Evolutionary conservation across 2,797 vertebrate species (phyloP), one percentile per base, ranked within the genome.

Genomic region (Calcarius lapponicus): DNA sequence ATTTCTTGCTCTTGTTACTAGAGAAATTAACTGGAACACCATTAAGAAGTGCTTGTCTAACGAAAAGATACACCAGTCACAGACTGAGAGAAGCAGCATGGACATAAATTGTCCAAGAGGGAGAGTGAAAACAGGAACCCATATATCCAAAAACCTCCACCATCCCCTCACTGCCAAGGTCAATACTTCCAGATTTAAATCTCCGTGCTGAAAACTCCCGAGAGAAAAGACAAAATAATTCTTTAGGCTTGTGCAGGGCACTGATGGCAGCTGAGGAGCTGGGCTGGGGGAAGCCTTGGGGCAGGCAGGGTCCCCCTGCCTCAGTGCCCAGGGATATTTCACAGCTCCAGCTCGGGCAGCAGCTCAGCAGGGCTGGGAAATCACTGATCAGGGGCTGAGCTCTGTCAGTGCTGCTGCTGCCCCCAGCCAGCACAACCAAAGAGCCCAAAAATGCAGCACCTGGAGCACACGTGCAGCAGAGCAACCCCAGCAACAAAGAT

Each of bases 1-100:
- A 86, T 92, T 96, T 93, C 95, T 56, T 96, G 90, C 91, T 91
- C 96, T 91, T 90, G 84, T 96, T 95, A 90, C 91, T 61, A 51
- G 78, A 91, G 92, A 95, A 91, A 96, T 95, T 90, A 96, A 96
- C 84, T 6, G 61, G 78, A 65, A 26, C 38, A 75, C 90, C 92
- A 87, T 95, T 94, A 96, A 93, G 93, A 84, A 73, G 74, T 26
- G 57, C 82, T 86, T 91, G 69, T 81, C 91, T 51, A 51, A 93
- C 71, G 92, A 85, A 95, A 93, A 83, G 69, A 75, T 85, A 75
- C 58, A 69, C 58, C 57, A 71, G 56, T 5, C 38, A 76, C 21
- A 21, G 36, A 58, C 42, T 56, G 24, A 31, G 15, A 69, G 85
- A 92, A 90, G 9, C 62, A 47, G 22, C 62, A 36, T 3, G 11